phyloP scores from a whole-genome alignment of 2,888 invertebrate genomes.

The Apamea sordens region DNA sequence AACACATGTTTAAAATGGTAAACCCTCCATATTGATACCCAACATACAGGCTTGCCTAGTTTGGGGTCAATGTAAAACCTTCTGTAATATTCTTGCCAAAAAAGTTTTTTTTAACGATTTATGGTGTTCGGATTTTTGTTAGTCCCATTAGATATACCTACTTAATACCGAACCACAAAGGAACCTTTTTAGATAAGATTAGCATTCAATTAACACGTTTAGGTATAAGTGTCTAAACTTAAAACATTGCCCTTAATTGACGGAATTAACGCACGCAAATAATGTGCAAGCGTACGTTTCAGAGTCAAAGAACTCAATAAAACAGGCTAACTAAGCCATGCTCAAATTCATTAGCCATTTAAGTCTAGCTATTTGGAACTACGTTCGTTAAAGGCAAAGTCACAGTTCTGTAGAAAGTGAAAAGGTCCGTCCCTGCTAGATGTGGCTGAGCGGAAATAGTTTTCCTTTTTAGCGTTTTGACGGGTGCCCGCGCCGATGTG shows the following conservation, averaged over 20 bases:
- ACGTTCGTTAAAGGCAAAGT: constrained; percentile 30
- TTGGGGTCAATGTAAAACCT: neutral
- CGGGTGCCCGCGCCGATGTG: constrained; percentile 26
- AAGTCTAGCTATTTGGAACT: constrained; percentile 26
- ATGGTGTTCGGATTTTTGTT: neutral
- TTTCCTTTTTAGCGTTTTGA: constrained; percentile 65
- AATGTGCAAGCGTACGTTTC: neutral
- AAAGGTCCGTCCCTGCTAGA: constrained; percentile 49
- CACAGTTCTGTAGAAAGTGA: constrained; percentile 60
- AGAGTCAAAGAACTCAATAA: constrained; percentile 29
- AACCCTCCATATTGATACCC: neutral
- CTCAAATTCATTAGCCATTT: constrained; percentile 39
- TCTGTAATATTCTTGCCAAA: neutral
- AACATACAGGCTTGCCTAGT: neutral
- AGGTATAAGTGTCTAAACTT: neutral
- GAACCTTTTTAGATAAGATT: neutral
- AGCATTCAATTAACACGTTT: neutral
- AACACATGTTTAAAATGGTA: neutral
- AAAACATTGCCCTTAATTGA: constrained; percentile 10
- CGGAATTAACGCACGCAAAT: neutral
- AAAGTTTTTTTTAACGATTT: neutral
- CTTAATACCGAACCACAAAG: neutral
- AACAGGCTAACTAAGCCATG: constrained; percentile 13
- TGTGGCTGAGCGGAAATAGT: constrained; percentile 58
- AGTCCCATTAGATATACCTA: neutral